phyloP scores from a whole-genome alignment of 2,888 invertebrate species.

The Mimachlamys varia region DNA sequence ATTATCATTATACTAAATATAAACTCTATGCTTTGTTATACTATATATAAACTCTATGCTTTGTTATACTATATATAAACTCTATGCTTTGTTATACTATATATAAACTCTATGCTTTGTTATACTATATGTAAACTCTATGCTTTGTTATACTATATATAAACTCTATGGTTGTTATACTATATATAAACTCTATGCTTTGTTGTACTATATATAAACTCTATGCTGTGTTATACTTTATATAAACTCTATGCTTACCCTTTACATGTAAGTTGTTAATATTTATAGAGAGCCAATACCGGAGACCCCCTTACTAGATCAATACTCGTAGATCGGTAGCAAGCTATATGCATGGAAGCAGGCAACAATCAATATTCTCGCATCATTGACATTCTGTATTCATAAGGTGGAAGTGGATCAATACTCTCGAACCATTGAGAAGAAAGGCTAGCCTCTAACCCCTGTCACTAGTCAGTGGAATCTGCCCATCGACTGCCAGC shows the following conservation, averaged over 20 bases:
- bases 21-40: too few relatives aligned
- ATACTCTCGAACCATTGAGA: neutral
- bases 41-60: neutral
- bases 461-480: neutral
- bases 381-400: constrained; percentile 21
- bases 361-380: neutral
- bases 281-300: neutral
- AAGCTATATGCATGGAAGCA: constrained; percentile 22
- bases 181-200: neutral
- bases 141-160: neutral
- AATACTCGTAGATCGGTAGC: constrained; percentile 13
- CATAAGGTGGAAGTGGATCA: constrained; percentile 11
- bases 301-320: neutral
- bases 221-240: too few relatives aligned
- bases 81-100: neutral
- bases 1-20: neutral
- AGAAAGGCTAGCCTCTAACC: constrained; percentile 20
- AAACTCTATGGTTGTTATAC: neutral
- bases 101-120: neutral
- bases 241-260: neutral
- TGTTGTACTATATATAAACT: neutral
- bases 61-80: neutral
- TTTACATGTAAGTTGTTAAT: neutral
- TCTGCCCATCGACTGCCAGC: neutral
- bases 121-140: neutral